Conservation (phyloP, 2,888 invertebrate genomes). For the Spilarctia lutea region DNA sequence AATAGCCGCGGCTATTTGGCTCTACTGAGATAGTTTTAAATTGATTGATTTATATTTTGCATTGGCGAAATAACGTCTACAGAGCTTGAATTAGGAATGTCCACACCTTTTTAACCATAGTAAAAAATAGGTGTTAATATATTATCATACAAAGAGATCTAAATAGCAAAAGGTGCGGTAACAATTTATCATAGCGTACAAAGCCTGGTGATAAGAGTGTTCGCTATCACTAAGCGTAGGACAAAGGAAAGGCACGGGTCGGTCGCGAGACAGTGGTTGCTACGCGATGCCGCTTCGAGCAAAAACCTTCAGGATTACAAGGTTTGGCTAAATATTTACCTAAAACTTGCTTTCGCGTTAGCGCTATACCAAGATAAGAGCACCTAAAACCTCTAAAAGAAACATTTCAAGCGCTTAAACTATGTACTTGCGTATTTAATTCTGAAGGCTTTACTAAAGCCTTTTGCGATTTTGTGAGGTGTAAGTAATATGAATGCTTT, state of each 20-base stretch:
- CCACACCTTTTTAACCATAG: neutral
- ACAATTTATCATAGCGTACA: slow-evolving; percentile 76
- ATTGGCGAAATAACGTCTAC: neutral
- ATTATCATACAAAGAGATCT: slow-evolving; percentile 17
- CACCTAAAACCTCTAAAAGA: slow-evolving; percentile 49
- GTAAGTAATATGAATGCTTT: slow-evolving; percentile 37
- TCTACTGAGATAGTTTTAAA: neutral
- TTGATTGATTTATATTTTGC: neutral
- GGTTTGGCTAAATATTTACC: slow-evolving; percentile 78
- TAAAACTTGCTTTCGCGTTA: slow-evolving; percentile 66
- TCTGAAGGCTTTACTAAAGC: slow-evolving; percentile 34
- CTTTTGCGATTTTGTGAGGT: slow-evolving; percentile 32
- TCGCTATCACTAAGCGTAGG: slow-evolving; percentile 62
- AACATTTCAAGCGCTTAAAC: slow-evolving; percentile 50
- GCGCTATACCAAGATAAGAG: slow-evolving; percentile 52
- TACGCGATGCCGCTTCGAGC: slow-evolving; percentile 50
- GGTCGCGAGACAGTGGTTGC: slow-evolving; percentile 36
- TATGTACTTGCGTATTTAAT: slow-evolving; percentile 29
- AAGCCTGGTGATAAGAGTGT: slow-evolving; percentile 73
- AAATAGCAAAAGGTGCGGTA: slow-evolving; percentile 41
- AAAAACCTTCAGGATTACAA: slow-evolving; percentile 77
- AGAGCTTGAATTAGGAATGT: neutral
- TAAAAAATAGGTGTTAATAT: slow-evolving; percentile 5
- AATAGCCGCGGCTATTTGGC: too few species aligned
- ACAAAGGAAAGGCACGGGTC: slow-evolving; percentile 66